These are phyloP conservation scores for Graptemys geographica DNA, from an alignment of 2,797 vertebrate genomes.

Conservation along the genomic window DNA sequence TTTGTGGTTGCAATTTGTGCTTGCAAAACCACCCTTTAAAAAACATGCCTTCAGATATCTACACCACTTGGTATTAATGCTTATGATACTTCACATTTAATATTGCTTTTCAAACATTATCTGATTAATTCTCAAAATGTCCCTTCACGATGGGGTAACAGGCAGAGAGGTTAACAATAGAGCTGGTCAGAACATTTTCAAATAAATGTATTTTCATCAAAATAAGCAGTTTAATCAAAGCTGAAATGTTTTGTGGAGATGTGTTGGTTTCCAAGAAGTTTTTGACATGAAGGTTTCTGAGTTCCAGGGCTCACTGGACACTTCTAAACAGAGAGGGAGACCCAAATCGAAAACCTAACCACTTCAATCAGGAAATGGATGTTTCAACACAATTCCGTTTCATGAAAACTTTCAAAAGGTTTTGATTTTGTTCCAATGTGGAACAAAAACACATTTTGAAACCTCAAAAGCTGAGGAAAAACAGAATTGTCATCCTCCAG, in stretches of 20 bases:
- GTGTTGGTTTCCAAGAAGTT: background rate
- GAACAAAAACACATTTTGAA: background rate
- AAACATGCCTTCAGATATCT: background rate
- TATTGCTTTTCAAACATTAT: background rate
- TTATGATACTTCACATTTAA: background rate
- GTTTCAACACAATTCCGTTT: background rate
- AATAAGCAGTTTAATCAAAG: background rate
- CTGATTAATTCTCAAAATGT: too few species aligned
- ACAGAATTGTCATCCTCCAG: background rate
- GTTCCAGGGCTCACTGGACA: background rate
- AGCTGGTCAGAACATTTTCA: background rate
- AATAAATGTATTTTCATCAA: background rate
- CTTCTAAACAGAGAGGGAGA: background rate
- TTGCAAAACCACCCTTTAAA: background rate
- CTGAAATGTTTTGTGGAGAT: background rate
- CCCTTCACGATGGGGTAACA: background rate
- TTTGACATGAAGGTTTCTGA: background rate
- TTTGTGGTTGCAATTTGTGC: background rate
- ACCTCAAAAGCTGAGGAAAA: background rate
- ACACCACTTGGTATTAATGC: background rate
- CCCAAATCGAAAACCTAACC: background rate
- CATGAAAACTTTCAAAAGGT: background rate
- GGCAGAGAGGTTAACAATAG: background rate
- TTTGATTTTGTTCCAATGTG: background rate
- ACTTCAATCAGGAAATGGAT: background rate